Base-by-base conservation (phyloP, 2,797 vertebrate species). In the Tapirus indicus region DNA sequence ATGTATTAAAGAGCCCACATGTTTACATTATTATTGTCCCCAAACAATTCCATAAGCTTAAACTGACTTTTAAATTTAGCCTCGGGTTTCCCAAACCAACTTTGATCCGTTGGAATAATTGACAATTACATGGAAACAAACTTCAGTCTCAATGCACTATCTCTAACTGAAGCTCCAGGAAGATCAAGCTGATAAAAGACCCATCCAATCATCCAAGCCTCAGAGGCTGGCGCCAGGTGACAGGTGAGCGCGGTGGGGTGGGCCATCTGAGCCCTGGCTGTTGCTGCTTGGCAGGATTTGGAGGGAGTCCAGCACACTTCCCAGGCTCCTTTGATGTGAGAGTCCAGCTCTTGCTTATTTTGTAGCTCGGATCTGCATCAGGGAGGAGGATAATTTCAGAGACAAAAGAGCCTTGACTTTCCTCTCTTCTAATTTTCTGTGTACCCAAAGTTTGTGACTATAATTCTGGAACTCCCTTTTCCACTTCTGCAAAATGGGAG, bases 21-120 rank as follows among this genome's bases (percentile, higher is more conserved):
- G 27, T 96, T 97, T 94, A n/a, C 18, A 1, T 77, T 94, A 77
- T 92, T 83, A 27, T 86, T 94, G 32, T 97, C 79, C 82, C 88
- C 86, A 49, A 96, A 94, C 20, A 64, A 82, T 74, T 88, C 96
- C 88, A 77, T 94, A 68, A 41, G 84, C 97, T 97, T 75, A 16
- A 58, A 54, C 74, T 91, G 75, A 96, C 92, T 97, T 94, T 87
- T 93, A 93, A 64, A 78, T 94, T 74, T 91, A 72, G 88, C 85
- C 85, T 95, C 14, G 0, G 41, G 74, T 96, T 92, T 96, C 78
- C 83, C 62, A 97, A 95, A 92, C 68, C 82, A 95, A 84, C 90
- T 96, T 86, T 56, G 75, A 96, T 95, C 80, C 64, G 20, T n/a
- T 79, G 80, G 84, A 96, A 86, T 85, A 88, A 94, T 54, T 91